phyloP scores from a whole-genome alignment of 2,888 invertebrate species.

The Cantharis rustica region DNA sequence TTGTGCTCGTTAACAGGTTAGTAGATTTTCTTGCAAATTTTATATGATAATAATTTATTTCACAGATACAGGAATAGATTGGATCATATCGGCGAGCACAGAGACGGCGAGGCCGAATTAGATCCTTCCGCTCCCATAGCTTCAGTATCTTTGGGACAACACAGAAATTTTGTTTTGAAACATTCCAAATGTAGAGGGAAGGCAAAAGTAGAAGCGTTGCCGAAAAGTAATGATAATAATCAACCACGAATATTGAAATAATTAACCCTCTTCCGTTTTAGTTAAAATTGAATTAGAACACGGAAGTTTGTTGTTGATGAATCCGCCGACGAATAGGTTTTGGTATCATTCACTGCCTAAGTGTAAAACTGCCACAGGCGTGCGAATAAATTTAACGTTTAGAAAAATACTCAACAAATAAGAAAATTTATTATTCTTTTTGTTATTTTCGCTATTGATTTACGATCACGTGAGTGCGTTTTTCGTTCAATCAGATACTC shows the following conservation, averaged over 20 bases:
- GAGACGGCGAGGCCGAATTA: conserved; percentile 72
- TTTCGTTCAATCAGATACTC: background rate
- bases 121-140: conserved; percentile 67
- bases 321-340: conserved; percentile 69
- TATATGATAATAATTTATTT: no score
- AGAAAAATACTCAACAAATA: conserved; percentile 53
- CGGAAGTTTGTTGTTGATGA: conserved; percentile 72
- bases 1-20: conserved; percentile 71
- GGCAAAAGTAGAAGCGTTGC: conserved; percentile 53
- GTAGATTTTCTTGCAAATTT: background rate
- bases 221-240: background rate
- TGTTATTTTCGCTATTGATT: background rate
- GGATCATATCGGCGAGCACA: conserved; percentile 74
- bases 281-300: conserved; percentile 66
- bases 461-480: background rate
- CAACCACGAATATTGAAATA: background rate
- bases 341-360: conserved; percentile 75
- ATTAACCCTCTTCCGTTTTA: conserved; percentile 43
- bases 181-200: conserved; percentile 63
- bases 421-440: background rate
- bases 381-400: conserved; percentile 71
- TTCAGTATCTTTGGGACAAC: conserved; percentile 69
- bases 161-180: conserved; percentile 67
- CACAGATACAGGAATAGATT: conserved; percentile 64
- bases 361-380: conserved; percentile 60